Evolutionary conservation across 2,888 invertebrate genomes (phyloP), one percentile per base, ranked within the genome.

Genomic region (Gymnosoma rotundatum): DNA sequence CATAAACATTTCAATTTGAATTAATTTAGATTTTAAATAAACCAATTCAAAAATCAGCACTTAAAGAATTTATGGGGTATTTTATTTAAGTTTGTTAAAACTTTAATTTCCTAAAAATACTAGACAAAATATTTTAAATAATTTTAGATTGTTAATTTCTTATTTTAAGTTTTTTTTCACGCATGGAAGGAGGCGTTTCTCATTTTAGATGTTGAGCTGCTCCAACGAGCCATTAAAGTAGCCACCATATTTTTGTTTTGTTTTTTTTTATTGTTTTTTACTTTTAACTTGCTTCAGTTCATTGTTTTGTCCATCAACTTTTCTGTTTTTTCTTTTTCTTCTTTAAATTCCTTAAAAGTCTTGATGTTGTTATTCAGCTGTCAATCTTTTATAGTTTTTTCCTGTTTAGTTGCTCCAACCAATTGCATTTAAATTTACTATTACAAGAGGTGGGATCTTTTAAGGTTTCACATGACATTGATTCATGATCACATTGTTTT

Each of bases 401-500:
- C 6, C 56, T 36, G 36, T 61, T 75, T 66, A 67, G 25, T 42
- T 10, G 8, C 45, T 54, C 14, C 81, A 84, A 21, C 84, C 84
- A 84, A 81, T 81, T 81, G 84, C 66, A 70, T 84, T 58, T 21
- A 69, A 60, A 64, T 54, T 74, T 48, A 38, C 8, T 58, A 20
- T n/a, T 36, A 58, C 78, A 78, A 78, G 81, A 84, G 83, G 83
- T 81, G 81, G 83, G 81, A 83, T 81, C 81, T 74, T 74, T 50
- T 64, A 18, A 42, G 58, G 52, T 66, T 69, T n/a, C 36, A 52
- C 10, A 16, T 81, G 81, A 78, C 81, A 74, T 73, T 81, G 84
- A 81, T 84, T 74, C 84, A 84, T 81, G 84, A 84, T 81, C 81
- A 60, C 38, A 81, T 83, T 84, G 83, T 80, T 38, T 58, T 52